Percentiles rank a stretch among this genome's conserved stretches.
Conservation (phyloP, 2,797 vertebrate species). For the Gadopsis marmoratus region DNA sequence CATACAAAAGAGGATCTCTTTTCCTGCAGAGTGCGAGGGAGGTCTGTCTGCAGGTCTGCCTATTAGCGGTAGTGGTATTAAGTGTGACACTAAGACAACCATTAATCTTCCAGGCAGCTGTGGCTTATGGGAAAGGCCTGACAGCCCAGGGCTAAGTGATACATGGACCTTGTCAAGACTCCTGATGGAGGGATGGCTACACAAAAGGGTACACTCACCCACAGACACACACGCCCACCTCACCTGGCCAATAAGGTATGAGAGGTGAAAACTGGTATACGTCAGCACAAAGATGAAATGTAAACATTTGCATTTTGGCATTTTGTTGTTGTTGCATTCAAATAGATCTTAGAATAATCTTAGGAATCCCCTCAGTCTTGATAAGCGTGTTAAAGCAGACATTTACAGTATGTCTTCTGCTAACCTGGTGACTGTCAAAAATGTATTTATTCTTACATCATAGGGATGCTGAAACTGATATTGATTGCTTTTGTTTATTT, state of each 20-base stretch:
- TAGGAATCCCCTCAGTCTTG: no score
- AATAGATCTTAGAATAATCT: background rate
- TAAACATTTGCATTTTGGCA: background rate
- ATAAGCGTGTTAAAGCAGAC: no score
- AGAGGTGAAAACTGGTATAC: slow-evolving; percentile 2
- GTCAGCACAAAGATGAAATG: background rate
- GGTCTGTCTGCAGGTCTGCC: slow-evolving; percentile 45
- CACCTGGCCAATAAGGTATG: slow-evolving; percentile 12
- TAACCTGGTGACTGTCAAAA: no score
- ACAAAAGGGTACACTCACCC: slow-evolving; percentile 37
- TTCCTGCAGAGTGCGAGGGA: background rate
- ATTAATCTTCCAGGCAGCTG: slow-evolving; percentile 74
- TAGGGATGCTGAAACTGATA: no score
- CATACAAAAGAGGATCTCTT: slow-evolving; percentile 18
- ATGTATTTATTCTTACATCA: no score
- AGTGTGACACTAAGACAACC: slow-evolving; percentile 62
- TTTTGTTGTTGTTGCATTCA: background rate
- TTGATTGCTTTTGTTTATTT: no score
- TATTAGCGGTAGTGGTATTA: slow-evolving; percentile 59
- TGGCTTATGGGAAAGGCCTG: slow-evolving; percentile 64
- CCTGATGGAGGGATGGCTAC: slow-evolving; percentile 65
- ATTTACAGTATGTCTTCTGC: no score
- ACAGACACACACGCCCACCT: slow-evolving; percentile 13
- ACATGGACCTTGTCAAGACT: slow-evolving; percentile 74
- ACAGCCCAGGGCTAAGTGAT: slow-evolving; percentile 74